A percentile compares a stretch with the other conserved stretches of the same genome.
These are phyloP conservation scores for Mesocentrotus franciscanus DNA, from an alignment of 53 echinoderm and acorn worm genomes.

Conservation along the genomic window DNA sequence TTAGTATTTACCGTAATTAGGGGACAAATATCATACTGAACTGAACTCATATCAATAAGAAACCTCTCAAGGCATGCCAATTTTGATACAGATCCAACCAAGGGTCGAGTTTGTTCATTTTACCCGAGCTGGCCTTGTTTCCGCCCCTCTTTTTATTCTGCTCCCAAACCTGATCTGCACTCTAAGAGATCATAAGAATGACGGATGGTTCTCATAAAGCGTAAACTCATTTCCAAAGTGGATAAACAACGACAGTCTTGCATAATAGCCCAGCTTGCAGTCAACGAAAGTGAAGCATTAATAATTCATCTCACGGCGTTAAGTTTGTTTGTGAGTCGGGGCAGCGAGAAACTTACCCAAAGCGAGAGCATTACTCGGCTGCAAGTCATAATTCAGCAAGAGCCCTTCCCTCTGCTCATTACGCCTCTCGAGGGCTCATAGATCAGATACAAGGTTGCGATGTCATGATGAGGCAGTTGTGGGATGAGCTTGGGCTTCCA, in stretches of 20 bases:
- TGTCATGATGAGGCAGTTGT: conserved; percentile 20
- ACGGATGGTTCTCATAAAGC: conserved; percentile 23
- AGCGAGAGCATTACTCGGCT: not conserved
- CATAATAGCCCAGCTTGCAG: conserved; percentile 17
- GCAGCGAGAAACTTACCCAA: not conserved
- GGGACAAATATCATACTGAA: not conserved
- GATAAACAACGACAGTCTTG: conserved; percentile 21
- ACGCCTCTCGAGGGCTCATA: conserved; percentile 32
- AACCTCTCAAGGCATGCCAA: conserved; percentile 30
- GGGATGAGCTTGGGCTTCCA: conserved; percentile 3
- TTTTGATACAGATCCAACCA: not conserved
- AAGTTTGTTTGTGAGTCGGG: conserved; percentile 37
- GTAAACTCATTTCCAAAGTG: conserved; percentile 59
- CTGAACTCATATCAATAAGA: conserved; percentile 11
- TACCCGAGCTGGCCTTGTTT: not conserved
- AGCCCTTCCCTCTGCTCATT: not conserved
- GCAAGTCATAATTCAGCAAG: conserved; percentile 8
- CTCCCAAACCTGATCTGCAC: not conserved
- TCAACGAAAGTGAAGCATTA: conserved; percentile 39
- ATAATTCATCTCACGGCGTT: conserved; percentile 38
- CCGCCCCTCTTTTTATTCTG: not conserved
- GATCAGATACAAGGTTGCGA: conserved; percentile 28
- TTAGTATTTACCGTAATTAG: not conserved
- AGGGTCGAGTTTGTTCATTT: conserved; percentile 5
- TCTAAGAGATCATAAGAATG: conserved; percentile 3